Evolutionary conservation across 2,113 vertebrate species (phyloP).

Genomic region (Cervus canadensis): DNA sequence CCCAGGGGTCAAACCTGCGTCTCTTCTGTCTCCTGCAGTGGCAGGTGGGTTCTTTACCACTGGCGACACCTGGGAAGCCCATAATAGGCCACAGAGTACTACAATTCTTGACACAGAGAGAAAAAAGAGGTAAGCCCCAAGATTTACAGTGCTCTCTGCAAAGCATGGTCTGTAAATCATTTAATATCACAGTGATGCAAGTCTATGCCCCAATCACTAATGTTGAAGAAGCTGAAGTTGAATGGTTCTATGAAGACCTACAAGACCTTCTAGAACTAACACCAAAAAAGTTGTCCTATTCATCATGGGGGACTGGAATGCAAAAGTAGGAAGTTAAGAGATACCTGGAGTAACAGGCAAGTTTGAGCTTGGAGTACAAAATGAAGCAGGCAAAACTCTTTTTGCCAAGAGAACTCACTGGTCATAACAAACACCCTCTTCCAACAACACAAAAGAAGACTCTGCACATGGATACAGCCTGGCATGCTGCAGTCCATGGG

Average conservation of each 20-base stretch:
- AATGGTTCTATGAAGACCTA: neutral
- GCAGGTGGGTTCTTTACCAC: neutral
- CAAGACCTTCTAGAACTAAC: neutral
- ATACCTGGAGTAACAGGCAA: neutral
- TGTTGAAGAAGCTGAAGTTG: neutral
- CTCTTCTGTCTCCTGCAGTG: neutral
- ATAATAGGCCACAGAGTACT: neutral
- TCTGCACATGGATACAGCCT: neutral
- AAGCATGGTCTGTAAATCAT: neutral
- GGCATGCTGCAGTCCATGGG: neutral
- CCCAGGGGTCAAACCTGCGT: neutral
- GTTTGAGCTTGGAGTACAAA: neutral
- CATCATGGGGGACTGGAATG: neutral
- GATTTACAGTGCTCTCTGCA: neutral
- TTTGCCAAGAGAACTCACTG: neutral
- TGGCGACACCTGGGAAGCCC: neutral
- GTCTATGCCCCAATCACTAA: neutral
- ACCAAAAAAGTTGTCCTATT: neutral
- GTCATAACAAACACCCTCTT: neutral
- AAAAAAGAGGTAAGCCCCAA: neutral
- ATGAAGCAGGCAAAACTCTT: neutral
- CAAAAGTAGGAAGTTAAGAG: neutral
- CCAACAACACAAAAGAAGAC: neutral
- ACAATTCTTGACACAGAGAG: neutral
- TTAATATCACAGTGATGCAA: neutral